phyloP scores from a whole-genome alignment of 2,888 invertebrate species.

The Apoda limacodes region DNA sequence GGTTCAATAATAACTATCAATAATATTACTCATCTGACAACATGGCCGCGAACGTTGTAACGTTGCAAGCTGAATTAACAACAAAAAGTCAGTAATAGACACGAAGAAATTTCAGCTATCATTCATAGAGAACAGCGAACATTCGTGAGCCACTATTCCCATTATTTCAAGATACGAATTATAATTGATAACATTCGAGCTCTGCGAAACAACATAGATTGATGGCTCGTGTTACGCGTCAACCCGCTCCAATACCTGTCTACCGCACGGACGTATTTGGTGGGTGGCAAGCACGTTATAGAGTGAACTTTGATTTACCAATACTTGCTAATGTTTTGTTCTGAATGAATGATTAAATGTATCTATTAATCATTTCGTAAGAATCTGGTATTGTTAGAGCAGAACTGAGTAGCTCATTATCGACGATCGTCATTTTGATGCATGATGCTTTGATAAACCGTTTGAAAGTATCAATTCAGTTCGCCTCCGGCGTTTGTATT shows the following conservation, averaged over 20 bases:
- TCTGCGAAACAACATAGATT: slow-evolving; percentile 45
- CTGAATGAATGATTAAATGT: slow-evolving; percentile 43
- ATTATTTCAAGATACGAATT: slow-evolving; percentile 57
- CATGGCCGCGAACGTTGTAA: too few relatives aligned
- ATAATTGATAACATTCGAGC: slow-evolving; percentile 49
- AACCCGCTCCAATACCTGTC: slow-evolving; percentile 27
- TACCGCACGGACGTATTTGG: slow-evolving; percentile 25
- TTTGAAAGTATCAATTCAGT: too few relatives aligned
- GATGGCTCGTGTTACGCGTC: slow-evolving; percentile 52
- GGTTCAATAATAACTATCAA: too few relatives aligned
- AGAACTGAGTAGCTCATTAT: not conserved
- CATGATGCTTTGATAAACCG: too few relatives aligned
- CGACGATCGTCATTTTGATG: not conserved
- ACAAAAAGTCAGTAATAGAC: too few relatives aligned
- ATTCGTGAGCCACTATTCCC: slow-evolving; percentile 44
- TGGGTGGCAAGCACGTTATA: slow-evolving; percentile 33
- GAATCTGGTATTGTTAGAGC: slow-evolving; percentile 35
- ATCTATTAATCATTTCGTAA: slow-evolving; percentile 46
- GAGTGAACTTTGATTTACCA: slow-evolving; percentile 31
- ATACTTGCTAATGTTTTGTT: slow-evolving; percentile 27
- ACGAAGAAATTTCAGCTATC: slow-evolving; percentile 19
- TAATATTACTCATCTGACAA: too few relatives aligned
- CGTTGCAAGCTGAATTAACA: too few relatives aligned
- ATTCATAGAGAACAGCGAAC: slow-evolving; percentile 23
- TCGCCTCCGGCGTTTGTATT: too few relatives aligned